phyloP scores from a whole-genome alignment of 2,888 invertebrate species.

The Vandiemenella viatica region DNA sequence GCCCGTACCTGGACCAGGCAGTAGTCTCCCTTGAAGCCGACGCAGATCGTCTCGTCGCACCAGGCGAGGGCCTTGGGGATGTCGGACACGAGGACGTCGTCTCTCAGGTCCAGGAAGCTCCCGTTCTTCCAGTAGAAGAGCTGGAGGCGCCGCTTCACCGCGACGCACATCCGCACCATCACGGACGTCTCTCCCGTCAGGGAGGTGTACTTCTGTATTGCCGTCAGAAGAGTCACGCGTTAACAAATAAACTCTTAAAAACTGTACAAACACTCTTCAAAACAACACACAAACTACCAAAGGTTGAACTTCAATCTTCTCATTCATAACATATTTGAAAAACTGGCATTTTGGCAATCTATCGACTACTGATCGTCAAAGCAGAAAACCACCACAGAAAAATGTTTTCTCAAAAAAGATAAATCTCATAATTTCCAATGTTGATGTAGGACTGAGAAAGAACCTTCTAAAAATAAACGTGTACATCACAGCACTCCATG shows the following conservation, averaged over 20 bases:
- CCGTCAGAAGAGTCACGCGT: no score
- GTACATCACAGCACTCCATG: no score
- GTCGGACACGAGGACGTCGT: constrained; percentile 62
- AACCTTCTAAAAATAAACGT: no score
- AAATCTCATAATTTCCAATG: no score
- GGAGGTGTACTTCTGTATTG: constrained; percentile 37
- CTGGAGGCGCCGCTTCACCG: constrained; percentile 69
- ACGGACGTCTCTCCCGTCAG: constrained; percentile 61
- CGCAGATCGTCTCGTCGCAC: constrained; percentile 71
- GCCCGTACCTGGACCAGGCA: constrained; percentile 47
- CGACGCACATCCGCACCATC: constrained; percentile 73
- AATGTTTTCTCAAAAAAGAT: no score
- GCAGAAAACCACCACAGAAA: no score
- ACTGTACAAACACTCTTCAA: no score
- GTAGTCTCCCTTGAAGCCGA: constrained; percentile 76
- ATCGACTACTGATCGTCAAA: no score
- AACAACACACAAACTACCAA: constrained; percentile 7
- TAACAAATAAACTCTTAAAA: no score
- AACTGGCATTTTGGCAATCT: no score
- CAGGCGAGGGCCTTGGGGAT: constrained; percentile 66
- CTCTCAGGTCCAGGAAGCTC: constrained; percentile 54
- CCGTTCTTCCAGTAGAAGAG: constrained; percentile 81
- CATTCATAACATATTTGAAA: no score
- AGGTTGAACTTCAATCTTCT: not conserved
- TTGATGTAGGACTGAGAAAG: no score